Base-by-base conservation (phyloP, 2,888 invertebrate species). In the Drosophila suboccidentalis region DNA sequence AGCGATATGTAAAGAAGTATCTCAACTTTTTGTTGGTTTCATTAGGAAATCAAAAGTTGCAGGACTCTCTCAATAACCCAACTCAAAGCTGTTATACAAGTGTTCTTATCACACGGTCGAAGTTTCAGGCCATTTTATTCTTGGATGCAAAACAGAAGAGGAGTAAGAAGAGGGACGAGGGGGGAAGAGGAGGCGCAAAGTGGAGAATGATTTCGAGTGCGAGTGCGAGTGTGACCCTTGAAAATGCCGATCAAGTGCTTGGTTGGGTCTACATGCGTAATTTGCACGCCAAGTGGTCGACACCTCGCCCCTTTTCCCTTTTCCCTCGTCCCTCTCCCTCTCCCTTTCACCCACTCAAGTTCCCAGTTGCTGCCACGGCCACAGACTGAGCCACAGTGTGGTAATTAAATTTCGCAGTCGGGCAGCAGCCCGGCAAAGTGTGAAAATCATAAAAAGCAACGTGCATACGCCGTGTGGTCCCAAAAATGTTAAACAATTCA, bases 401-500 rank as follows among this genome's bases (percentile, higher is more conserved):
- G 87, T 83, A 83, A 83, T 83, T 83, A 83, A 87, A 83, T 83
- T 83, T 83, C 58, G 84, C 73, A 82, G 63, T 59, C 44, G 74
- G 55, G 59, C 78, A 72, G 64, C 75, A 62, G 76, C 81, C 66
- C 46, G 78, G 57, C 82, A 77, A 80, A 85, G 83, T 83, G 83
- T 83, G 87, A 83, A 83, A 83, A 83, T 77, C 83, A 87, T 83
- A 87, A 83, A 83, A 83, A 83, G 82, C 82, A 81, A 81, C 78
- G 70, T 70, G 77, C 59, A 84, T 84, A 84, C 82, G 83, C 87
- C 82, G 79, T 72, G 85, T 76, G 78, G 71, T 62, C 83, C 84
- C 88, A 80, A 84, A 84, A 86, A 87, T 88, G 87, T 84, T 84
- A 49, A 88, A 79, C 89, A 81, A 88, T 85, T 85, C 89, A 84